Evolutionary conservation across 2,888 invertebrate genomes (phyloP).

Genomic region (Halictus ligatus): DNA sequence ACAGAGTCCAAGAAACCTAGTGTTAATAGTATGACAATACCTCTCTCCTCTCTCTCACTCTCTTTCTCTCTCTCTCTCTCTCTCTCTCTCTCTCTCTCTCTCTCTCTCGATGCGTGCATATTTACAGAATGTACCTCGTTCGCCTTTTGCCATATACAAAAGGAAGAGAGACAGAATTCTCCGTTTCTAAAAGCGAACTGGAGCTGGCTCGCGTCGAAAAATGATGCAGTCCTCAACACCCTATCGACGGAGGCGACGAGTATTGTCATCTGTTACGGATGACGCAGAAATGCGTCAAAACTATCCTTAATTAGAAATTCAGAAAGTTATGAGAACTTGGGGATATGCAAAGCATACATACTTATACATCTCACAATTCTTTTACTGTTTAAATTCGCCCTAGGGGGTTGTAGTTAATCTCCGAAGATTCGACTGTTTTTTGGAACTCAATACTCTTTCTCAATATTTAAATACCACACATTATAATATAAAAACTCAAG

Average conservation of each 20-base stretch:
- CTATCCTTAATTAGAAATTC: neutral
- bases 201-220: neutral
- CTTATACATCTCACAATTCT: too few species aligned
- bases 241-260: slow-evolving; percentile 8
- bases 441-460: too few species aligned
- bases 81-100: too few species aligned
- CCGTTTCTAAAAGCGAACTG: slow-evolving; percentile 20
- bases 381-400: too few species aligned
- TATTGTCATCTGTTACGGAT: neutral
- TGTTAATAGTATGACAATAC: slow-evolving; percentile 9
- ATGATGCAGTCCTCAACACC: neutral
- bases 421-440: neutral
- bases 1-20: neutral
- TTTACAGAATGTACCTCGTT: slow-evolving; percentile 21
- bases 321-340: neutral
- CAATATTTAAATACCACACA: too few species aligned
- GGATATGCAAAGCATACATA: too few species aligned
- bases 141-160: slow-evolving; percentile 12
- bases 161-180: slow-evolving; percentile 11
- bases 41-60: neutral
- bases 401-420: too few species aligned
- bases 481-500: too few species aligned
- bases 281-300: neutral
- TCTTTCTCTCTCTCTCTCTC: neutral
- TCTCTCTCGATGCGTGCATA: slow-evolving; percentile 8